Conservation (phyloP, 2,888 invertebrate species). For the Anodontia alba region DNA sequence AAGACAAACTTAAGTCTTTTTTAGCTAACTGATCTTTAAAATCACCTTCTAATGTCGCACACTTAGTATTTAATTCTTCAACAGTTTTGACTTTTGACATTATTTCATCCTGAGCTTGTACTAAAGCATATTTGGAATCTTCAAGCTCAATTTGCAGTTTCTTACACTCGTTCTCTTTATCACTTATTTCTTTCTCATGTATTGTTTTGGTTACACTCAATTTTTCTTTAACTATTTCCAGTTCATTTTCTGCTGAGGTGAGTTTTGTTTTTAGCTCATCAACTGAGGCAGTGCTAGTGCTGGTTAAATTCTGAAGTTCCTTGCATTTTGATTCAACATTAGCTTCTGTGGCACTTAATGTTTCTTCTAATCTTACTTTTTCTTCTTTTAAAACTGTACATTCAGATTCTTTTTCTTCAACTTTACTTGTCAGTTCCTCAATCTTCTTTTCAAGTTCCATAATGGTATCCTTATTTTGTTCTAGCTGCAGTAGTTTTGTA, state of each 20-base stretch:
- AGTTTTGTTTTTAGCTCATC: constrained; percentile 17
- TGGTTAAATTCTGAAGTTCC: constrained; percentile 10
- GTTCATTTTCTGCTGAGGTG: constrained; percentile 31
- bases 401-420: constrained; percentile 50
- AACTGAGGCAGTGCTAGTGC: background rate
- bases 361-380: constrained; percentile 8
- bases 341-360: constrained; percentile 3
- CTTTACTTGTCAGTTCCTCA: constrained; percentile 34
- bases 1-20: background rate
- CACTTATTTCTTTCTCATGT: background rate
- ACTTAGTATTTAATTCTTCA: background rate
- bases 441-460: constrained; percentile 69
- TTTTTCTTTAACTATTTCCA: background rate
- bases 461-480: constrained; percentile 73
- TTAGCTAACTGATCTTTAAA: constrained; percentile 10
- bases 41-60: background rate
- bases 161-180: constrained; percentile 28
- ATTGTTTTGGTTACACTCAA: constrained; percentile 21
- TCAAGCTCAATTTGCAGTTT: constrained; percentile 25
- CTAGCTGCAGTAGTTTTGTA: constrained; percentile 73
- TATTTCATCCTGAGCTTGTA: constrained; percentile 27
- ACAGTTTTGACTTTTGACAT: background rate
- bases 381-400: constrained; percentile 20
- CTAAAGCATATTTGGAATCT: constrained; percentile 24
- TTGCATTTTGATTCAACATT: constrained; percentile 25